Conservation (phyloP, 2,888 invertebrate species). For the Pogonocherus hispidulus region DNA sequence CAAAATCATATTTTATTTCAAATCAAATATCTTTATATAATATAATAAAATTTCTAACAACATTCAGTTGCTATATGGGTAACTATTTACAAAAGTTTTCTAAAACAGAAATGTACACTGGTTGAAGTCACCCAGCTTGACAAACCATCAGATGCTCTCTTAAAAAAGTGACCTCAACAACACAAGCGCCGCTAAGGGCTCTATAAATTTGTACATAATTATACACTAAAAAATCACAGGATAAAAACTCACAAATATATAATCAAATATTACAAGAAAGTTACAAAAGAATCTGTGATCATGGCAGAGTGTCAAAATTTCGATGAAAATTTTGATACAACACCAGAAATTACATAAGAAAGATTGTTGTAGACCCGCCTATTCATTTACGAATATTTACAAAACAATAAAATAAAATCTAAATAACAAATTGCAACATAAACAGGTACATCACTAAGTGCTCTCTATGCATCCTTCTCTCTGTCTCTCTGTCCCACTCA, state of each 20-base stretch:
- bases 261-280: slow-evolving; percentile 41
- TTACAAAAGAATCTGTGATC: slow-evolving; percentile 59
- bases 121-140: slow-evolving; percentile 51
- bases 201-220: slow-evolving; percentile 59
- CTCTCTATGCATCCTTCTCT: slow-evolving; percentile 52
- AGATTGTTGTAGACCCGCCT: slow-evolving; percentile 55
- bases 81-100: slow-evolving; percentile 66
- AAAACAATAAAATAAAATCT: slow-evolving; percentile 67
- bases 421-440: slow-evolving; percentile 68
- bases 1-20: slow-evolving; percentile 57
- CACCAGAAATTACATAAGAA: slow-evolving; percentile 41
- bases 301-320: slow-evolving; percentile 47
- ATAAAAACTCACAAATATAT: slow-evolving; percentile 65
- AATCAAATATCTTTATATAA: slow-evolving; percentile 60
- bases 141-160: slow-evolving; percentile 45
- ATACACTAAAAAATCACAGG: slow-evolving; percentile 67
- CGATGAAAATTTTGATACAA: slow-evolving; percentile 38
- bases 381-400: slow-evolving; percentile 54
- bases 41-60: slow-evolving; percentile 66
- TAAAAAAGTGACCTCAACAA: slow-evolving; percentile 48
- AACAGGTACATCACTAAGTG: slow-evolving; percentile 67
- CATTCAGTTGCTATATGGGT: slow-evolving; percentile 64
- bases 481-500: slow-evolving; percentile 47
- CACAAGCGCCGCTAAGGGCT: too few relatives aligned
- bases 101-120: slow-evolving; percentile 64